Conservation (phyloP, 2,797 vertebrate species). For the Nyctalus aviator region DNA sequence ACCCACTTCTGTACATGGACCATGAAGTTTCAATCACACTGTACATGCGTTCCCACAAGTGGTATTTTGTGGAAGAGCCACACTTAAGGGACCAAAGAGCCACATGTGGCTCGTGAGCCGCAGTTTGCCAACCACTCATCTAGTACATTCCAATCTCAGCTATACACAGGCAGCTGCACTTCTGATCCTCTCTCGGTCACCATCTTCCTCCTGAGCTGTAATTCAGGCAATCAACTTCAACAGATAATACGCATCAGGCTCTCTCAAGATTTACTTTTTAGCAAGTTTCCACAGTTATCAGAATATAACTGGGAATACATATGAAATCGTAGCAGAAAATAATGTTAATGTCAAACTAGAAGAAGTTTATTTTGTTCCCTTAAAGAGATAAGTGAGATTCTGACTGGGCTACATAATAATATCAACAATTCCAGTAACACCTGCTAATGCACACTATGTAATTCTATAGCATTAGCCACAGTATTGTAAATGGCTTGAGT, state of each 20-base stretch:
- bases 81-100: too few species aligned
- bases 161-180: background rate
- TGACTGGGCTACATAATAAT: background rate
- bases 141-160: background rate
- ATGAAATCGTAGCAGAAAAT: slow-evolving; percentile 17
- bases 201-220: background rate
- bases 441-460: background rate
- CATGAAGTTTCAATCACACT: too few species aligned
- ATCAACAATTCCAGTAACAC: background rate
- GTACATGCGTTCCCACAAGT: too few species aligned
- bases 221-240: background rate
- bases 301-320: background rate
- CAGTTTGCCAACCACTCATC: background rate
- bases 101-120: too few species aligned
- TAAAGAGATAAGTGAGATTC: background rate
- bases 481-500: background rate
- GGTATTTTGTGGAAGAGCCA: too few species aligned
- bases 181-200: background rate
- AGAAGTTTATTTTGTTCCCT: background rate
- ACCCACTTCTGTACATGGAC: too few species aligned
- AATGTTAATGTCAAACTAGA: background rate
- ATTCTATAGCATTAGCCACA: background rate
- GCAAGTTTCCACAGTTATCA: slow-evolving; percentile 24
- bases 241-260: background rate
- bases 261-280: background rate